Base-by-base conservation (phyloP, 2,797 vertebrate species). In the Semotilus atromaculatus region DNA sequence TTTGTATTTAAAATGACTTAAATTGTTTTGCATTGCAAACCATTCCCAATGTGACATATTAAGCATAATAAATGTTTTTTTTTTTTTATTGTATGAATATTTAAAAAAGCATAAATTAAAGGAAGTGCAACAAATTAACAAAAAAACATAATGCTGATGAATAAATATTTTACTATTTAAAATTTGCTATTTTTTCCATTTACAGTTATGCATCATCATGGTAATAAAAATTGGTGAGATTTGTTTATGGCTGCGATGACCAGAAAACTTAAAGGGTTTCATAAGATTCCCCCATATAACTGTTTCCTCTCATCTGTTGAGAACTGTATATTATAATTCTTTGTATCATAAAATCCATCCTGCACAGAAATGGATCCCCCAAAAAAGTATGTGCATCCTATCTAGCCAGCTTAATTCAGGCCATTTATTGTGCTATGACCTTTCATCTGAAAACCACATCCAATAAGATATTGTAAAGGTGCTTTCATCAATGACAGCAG, bases 351-450 rank as follows among this genome's bases (percentile, higher is more conserved):
- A 81, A 55, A 43, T 81, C n/a, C 16, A 71, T 58, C 26, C 26
- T 6, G 34, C 51, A 58, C n/a, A 26, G 14, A 73, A 68, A n/a
- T 5, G 9, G 40, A 48, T 14, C 7, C 26, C 29, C 5, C 29
- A 16, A 55, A 62, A 60, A 45, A n/a, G 26, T 53, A 62, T 14
- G 21, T 29, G 40, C 55, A 48, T 16, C 13, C 38, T 36, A 72
- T 43, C 58, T 45, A 45, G 29, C 18, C 31, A 9, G 16, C 16
- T 18, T 26, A 11, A 66, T 51, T 51, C 34, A n/a, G 38, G 38
- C 55, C 55, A n/a, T 82, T 62, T 73, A 67, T 74, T 76, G 43
- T 53, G 72, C 43, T 51, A 23, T 67, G 72, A 83, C 10, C 31
- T 21, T 68, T 77, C 11, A 43, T 64, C 53, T 64, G 38, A 74